Evolutionary conservation across 1,140 invertebrate genomes (phyloP), one percentile per base, ranked within the genome.

Genomic region (Neuroterus valhalla): DNA sequence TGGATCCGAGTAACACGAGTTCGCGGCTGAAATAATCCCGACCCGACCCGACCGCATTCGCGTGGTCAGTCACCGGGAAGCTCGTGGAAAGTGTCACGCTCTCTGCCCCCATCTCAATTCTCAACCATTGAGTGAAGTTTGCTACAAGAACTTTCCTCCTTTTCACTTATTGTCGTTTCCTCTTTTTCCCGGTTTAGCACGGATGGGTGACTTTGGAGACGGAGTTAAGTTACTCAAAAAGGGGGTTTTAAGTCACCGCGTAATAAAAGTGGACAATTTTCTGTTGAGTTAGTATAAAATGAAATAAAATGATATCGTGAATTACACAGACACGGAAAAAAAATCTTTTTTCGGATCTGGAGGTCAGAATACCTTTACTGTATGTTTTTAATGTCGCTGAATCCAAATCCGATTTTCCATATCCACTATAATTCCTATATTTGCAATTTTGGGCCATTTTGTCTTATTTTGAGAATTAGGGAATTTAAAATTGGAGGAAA

Each of bases 1-100:
- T 62, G 55, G 79, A 38, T 38, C 31, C 4, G 82, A 48, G 70
- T 66, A 46, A 79, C 83, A 81, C 80, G 82, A 83, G 82, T 81
- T 78, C 75, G 75, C 81, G 43, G 77, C 77, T 70, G 79, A 75
- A 78, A 82, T 79, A 80, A 75, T 71, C 68, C 70, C 68, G 68
- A 26, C 21, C 23, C 26, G 75, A 72, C 68, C 70, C 68, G 68
- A 26, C 21, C 23, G 43, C 76, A 72, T 67, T 71, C 55, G 55
- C 69, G 76, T 74, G 77, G 74, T 80, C 76, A 77, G 71, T 76
- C 77, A 76, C 77, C 55, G 55, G 31, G 21, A 62, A 62, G 31
- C 31, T 62, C 31, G 55, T 62, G 23, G 55, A 62, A 62, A 62
- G 55, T 62, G 55, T 31, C 23, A 62, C 31, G 55, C 55, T 62